Conservation (phyloP, 2,888 invertebrate species). For the Tetragonisca angustula region DNA sequence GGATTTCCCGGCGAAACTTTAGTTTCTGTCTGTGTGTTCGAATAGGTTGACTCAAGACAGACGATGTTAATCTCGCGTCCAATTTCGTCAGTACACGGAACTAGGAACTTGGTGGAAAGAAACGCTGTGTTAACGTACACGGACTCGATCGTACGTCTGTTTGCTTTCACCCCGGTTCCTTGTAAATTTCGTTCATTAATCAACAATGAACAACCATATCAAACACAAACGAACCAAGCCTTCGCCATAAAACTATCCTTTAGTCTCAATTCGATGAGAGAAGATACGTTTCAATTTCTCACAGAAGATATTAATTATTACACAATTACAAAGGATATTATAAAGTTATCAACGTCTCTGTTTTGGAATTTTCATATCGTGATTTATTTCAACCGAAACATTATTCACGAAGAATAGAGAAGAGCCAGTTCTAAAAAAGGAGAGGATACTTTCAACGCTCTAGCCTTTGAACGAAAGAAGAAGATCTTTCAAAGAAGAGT, state of each 20-base stretch:
- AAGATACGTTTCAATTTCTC: not conserved
- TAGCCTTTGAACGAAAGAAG: not conserved
- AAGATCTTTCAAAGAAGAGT: not conserved
- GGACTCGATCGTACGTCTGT: slow-evolving; percentile 6
- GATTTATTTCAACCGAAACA: not conserved
- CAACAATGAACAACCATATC: not conserved
- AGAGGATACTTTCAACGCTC: not conserved
- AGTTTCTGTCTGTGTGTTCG: slow-evolving; percentile 19
- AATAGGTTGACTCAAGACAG: slow-evolving; percentile 33
- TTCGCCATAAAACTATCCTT: not conserved
- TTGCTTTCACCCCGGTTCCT: not conserved
- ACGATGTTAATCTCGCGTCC: slow-evolving; percentile 43
- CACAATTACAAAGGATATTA: too few species aligned
- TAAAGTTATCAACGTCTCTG: too few species aligned
- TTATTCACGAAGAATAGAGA: not conserved
- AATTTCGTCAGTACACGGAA: slow-evolving; percentile 38
- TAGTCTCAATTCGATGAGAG: too few species aligned
- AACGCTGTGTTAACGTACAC: slow-evolving; percentile 32
- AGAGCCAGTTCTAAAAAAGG: not conserved
- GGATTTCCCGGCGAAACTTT: slow-evolving; percentile 39
- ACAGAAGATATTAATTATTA: not conserved
- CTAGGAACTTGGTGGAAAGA: slow-evolving; percentile 24
- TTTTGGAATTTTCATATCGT: not conserved
- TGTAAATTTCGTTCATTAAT: slow-evolving; percentile 21
- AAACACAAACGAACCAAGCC: not conserved